Base-by-base conservation (phyloP, 2,888 invertebrate species). In the Axea sp. region DNA sequence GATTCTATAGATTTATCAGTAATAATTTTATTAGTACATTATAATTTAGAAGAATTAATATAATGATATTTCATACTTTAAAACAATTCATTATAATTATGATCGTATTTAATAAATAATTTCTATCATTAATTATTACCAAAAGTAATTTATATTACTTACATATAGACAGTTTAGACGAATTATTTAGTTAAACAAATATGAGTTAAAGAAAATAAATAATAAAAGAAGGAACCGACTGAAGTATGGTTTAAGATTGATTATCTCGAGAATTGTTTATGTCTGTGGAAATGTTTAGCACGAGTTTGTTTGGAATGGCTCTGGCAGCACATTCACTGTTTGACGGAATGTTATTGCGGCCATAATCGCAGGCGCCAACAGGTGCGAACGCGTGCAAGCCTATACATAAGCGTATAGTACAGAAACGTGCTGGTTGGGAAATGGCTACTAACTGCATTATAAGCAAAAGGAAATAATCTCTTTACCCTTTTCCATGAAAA, bases 311-410 rank as follows among this genome's bases (percentile, higher is more conserved):
- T 65, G 65, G 67, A 73, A 60, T 73, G 55, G 53, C 67, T 55
- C 73, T 67, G 55, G 65, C 65, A 72, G 51, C 59, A 28, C 59
- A 72, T 65, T 73, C 60, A 60, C 81, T 81, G 81, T 86, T 86
- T 86, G 86, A 87, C 86, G 86, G 83, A 86, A 86, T 86, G 86
- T 86, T 86, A 86, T 86, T 86, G 83, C 86, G 83, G 85, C 85
- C 85, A 86, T 87, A 86, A 86, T 86, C 86, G 83, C 81, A 82
- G 80, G 82, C 84, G 83, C 87, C 87, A 87, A 86, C 87, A 87
- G 87, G 87, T 87, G 87, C 82, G 82, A 84, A 82, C 81, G 80
- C 82, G 76, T 78, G 78, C 81, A 81, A 83, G 83, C 83, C 83
- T 84, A 84, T 77, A 74, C 60, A 60, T 51, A 68, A 59, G 35